Conservation (phyloP, 2,888 invertebrate genomes). For the Drosophila falleni region DNA sequence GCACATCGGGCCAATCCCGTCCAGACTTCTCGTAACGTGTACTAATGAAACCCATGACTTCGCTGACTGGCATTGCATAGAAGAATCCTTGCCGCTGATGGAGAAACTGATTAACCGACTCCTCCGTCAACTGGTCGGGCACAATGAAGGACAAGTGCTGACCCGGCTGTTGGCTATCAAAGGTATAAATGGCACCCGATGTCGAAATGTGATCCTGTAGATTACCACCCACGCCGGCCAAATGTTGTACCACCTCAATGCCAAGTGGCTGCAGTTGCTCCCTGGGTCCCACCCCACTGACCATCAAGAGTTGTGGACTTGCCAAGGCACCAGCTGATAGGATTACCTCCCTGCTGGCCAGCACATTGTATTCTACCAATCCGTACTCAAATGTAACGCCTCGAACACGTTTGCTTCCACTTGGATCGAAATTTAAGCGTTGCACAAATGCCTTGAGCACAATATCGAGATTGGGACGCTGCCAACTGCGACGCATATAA, state of each 20-base stretch:
- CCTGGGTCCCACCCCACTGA: slow-evolving; percentile 92
- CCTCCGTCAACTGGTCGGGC: slow-evolving; percentile 88
- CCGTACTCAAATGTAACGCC: slow-evolving; percentile 88
- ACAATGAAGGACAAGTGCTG: slow-evolving; percentile 89
- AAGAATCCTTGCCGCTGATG: slow-evolving; percentile 88
- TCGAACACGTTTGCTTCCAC: slow-evolving; percentile 87
- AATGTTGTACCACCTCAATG: slow-evolving; percentile 88
- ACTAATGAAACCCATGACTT: slow-evolving; percentile 92
- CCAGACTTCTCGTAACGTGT: slow-evolving; percentile 89
- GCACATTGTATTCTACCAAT: slow-evolving; percentile 85
- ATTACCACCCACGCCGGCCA: slow-evolving; percentile 91
- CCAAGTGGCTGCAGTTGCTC: slow-evolving; percentile 88
- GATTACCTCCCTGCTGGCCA: slow-evolving; percentile 91
- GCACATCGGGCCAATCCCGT: slow-evolving; percentile 92
- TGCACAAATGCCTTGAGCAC: slow-evolving; percentile 89
- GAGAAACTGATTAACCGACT: slow-evolving; percentile 88
- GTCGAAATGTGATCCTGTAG: slow-evolving; percentile 94
- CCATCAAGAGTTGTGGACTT: slow-evolving; percentile 94
- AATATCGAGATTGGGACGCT: slow-evolving; percentile 91
- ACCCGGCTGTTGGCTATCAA: slow-evolving; percentile 88
- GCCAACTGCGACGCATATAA: slow-evolving; percentile 89
- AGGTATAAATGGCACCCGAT: slow-evolving; percentile 91
- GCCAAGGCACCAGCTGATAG: slow-evolving; percentile 94
- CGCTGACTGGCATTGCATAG: slow-evolving; percentile 92
- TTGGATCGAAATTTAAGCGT: slow-evolving; percentile 89